phyloP scores from a whole-genome alignment of 2,113 vertebrate species.

The Oncorhynchus kisutch region DNA sequence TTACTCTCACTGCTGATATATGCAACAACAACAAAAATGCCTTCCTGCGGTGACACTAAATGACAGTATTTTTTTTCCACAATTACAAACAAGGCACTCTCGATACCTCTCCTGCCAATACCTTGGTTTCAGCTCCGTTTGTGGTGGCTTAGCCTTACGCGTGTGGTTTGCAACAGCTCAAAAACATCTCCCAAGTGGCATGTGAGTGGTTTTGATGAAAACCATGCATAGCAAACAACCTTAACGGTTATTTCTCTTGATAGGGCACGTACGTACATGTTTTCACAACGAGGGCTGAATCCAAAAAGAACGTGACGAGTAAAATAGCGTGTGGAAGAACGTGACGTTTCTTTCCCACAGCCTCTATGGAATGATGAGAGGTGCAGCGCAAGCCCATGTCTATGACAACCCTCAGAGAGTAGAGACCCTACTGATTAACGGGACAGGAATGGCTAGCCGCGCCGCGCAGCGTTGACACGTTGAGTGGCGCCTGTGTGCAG shows the following conservation, averaged over 20 bases:
- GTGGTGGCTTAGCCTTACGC: not conserved
- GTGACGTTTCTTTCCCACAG: not conserved
- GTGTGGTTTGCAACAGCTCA: not conserved
- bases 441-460: not conserved
- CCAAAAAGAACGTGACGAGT: not conserved
- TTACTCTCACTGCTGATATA: not conserved
- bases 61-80: not conserved
- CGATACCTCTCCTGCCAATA: not conserved
- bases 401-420: not conserved
- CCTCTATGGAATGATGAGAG: not conserved
- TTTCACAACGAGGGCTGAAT: not conserved
- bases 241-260: not conserved
- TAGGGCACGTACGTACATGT: not conserved
- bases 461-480: not conserved
- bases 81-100: not conserved
- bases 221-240: not conserved
- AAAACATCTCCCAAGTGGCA: not conserved
- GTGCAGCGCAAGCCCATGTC: not conserved
- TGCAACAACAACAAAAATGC: not conserved
- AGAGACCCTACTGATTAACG: not conserved
- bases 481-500: not conserved
- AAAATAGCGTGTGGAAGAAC: no score
- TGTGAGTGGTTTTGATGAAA: not conserved
- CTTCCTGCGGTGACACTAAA: not conserved
- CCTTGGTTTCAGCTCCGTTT: not conserved